Base-by-base conservation (phyloP, 2,113 vertebrate genomes). In the Lepus timidus region DNA sequence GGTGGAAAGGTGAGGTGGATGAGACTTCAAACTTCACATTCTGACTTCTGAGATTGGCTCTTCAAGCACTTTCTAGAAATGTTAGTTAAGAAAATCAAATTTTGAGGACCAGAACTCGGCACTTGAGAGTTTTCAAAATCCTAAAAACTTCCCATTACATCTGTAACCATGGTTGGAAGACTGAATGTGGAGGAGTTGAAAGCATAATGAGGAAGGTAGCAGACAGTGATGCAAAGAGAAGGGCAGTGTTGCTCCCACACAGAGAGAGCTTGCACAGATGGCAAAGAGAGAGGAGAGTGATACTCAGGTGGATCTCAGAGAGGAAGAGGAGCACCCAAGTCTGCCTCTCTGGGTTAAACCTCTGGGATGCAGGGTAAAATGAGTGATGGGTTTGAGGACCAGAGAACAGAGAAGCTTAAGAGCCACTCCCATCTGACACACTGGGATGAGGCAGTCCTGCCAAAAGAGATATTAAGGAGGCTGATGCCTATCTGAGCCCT, bases 1-100 rank as follows among this genome's bases (percentile, higher is more conserved):
- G 79, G 58, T 22, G 27, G 62, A 78, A 78, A 23, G 61, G 68
- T 88, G 29, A 81, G 85, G 82, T 8, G 12, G 29, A 20, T 71
- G 55, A 55, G 75, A 25, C 33, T 51, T 81, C 84, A 22, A 68
- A 14, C 39, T n/a, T 91, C 36, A 91, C 36, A 71, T 75, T 89
- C 64, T 87, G 39, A 51, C 61, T 93, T 88, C 68, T 19, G 10
- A 85, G 23, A 44, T 64, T 67, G 33, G 44, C 25, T 62, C 39
- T 31, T 27, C 23, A 91, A 86, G 62, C 23, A 80, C 52, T 51
- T 96, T 95, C 49, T 9, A 55, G 65, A 83, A 65, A 86, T 9
- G 78, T 33, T 13, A 68, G 14, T 70, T 25, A 94, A 62, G 64
- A 95, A 81, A 94, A 36, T 1, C 4, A 82, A 17, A 25, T 29